Evolutionary conservation across 2,113 vertebrate genomes (phyloP).

Genomic region (Laticauda laticaudata): DNA sequence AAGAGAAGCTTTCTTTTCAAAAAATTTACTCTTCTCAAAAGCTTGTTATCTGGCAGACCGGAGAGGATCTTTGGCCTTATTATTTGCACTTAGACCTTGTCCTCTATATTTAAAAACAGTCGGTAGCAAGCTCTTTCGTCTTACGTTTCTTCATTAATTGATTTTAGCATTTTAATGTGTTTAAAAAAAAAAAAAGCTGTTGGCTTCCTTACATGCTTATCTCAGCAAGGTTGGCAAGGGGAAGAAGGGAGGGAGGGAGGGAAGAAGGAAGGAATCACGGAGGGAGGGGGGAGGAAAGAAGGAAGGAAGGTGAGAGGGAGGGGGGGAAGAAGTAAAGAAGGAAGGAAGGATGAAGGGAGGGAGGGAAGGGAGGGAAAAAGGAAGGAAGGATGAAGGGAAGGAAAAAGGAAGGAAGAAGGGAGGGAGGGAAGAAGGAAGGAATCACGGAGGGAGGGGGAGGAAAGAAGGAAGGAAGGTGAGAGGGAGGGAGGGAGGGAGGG

Average conservation of each 20-base stretch:
- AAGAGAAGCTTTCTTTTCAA: not conserved
- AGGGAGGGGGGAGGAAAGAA: too few species aligned
- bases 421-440: too few species aligned
- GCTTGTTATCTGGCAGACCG: not conserved
- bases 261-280: too few species aligned
- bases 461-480: too few species aligned
- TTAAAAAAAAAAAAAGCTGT: not conserved
- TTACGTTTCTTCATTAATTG: not conserved
- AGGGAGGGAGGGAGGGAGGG: too few species aligned
- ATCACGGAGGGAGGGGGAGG: too few species aligned
- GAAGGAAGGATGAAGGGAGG: too few species aligned
- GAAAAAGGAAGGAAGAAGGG: not conserved
- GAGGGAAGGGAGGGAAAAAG: too few species aligned
- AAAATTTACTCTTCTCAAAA: not conserved
- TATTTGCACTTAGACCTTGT: not conserved
- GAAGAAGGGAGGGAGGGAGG: too few species aligned
- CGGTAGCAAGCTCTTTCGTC: not conserved
- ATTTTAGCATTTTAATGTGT: not conserved
- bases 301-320: too few species aligned
- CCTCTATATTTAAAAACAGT: not conserved
- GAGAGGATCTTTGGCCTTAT: not conserved
- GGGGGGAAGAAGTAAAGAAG: too few species aligned
- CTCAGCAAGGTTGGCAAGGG: not conserved
- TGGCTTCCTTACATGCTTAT: not conserved
- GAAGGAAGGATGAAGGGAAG: not conserved